These are phyloP conservation scores for Dendrophyllia cribrosa DNA, from an alignment of 64 coral and sea anemone genomes.

Conservation along the genomic window DNA sequence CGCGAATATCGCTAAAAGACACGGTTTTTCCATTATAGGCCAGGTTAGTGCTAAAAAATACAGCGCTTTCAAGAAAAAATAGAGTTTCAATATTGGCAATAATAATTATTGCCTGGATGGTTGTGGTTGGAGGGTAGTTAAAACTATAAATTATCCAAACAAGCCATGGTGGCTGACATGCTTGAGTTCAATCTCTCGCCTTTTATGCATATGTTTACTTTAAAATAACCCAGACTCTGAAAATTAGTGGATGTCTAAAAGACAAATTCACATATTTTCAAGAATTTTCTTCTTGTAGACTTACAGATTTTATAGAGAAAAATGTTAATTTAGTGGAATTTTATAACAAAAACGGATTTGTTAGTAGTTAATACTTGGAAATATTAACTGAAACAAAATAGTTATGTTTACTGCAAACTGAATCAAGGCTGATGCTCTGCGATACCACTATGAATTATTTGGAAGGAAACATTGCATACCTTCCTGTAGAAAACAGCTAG, in stretches of 20 bases:
- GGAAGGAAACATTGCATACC: too few relatives aligned
- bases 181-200: constrained; percentile 15
- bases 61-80: background rate
- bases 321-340: too few relatives aligned
- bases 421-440: too few relatives aligned
- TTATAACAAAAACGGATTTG: too few relatives aligned
- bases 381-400: too few relatives aligned
- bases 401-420: too few relatives aligned
- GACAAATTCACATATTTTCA: background rate
- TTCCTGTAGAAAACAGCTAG: too few relatives aligned
- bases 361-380: too few relatives aligned
- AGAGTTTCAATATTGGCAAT: background rate
- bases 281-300: background rate
- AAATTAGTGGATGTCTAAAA: background rate
- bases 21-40: constrained; percentile 91
- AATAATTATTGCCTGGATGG: constrained; percentile 8
- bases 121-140: constrained; percentile 27
- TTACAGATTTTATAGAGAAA: too few relatives aligned
- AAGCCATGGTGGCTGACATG: constrained; percentile 42
- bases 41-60: constrained; percentile 67
- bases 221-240: background rate
- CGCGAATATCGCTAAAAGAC: constrained; percentile 81
- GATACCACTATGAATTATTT: too few relatives aligned
- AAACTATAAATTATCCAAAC: constrained; percentile 40
- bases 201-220: constrained; percentile 49